Percentiles rank a stretch among this genome's conserved stretches.
These are phyloP conservation scores for Sminthurides aquaticus DNA, from an alignment of 2,888 invertebrate genomes.

Conservation along the genomic window DNA sequence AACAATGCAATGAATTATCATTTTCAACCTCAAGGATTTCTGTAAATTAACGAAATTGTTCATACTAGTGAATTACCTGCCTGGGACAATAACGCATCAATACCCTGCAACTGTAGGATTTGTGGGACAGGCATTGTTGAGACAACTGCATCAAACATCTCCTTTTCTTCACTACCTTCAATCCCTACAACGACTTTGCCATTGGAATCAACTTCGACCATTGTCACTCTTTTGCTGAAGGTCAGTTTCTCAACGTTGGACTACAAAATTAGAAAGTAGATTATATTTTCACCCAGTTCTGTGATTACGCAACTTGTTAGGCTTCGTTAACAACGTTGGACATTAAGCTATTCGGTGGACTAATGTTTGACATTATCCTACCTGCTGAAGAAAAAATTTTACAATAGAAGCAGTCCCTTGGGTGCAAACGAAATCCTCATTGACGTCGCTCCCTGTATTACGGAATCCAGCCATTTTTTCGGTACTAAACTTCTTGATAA, in stretches of 20 bases:
- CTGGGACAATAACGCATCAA: slow-evolving; percentile 30
- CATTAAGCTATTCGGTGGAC: not conserved
- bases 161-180: slow-evolving; percentile 31
- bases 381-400: slow-evolving; percentile 32
- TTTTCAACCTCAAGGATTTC: too few relatives aligned
- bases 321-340: too few relatives aligned
- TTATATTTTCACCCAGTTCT: not conserved
- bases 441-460: slow-evolving; percentile 10
- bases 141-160: slow-evolving; percentile 48
- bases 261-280: too few relatives aligned
- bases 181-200: not conserved
- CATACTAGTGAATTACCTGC: not conserved
- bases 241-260: not conserved
- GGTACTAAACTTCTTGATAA: slow-evolving; percentile 29
- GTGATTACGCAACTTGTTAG: too few relatives aligned
- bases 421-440: slow-evolving; percentile 31
- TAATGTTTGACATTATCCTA: too few relatives aligned
- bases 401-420: slow-evolving; percentile 35
- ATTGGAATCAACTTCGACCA: not conserved
- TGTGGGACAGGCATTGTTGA: slow-evolving; percentile 50
- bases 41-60: not conserved
- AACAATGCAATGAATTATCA: slow-evolving; percentile 7
- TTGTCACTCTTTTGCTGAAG: slow-evolving; percentile 16
- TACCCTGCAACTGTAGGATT: slow-evolving; percentile 47
- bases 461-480: slow-evolving; percentile 30